Evolutionary conservation across 2,888 invertebrate species (phyloP).

Genomic region (Chloroclystis v-ata): DNA sequence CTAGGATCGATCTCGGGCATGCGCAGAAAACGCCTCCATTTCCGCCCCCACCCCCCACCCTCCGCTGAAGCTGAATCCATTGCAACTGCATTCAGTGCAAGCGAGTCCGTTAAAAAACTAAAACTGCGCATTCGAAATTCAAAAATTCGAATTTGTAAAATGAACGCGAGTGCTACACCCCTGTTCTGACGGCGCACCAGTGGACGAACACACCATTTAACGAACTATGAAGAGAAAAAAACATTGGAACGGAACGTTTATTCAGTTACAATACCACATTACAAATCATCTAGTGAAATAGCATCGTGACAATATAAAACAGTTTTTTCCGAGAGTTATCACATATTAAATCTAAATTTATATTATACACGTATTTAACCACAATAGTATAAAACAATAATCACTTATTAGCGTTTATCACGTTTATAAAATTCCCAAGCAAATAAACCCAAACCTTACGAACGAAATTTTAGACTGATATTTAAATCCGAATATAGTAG

Average conservation of each 20-base stretch:
- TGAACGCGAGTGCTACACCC: conserved; percentile 22
- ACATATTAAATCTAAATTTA: conserved; percentile 43
- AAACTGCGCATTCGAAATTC: conserved; percentile 22
- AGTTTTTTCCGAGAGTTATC: conserved; percentile 33
- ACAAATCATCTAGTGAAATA: conserved; percentile 52
- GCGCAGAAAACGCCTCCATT: conserved; percentile 51
- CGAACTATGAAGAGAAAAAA: conserved; percentile 75
- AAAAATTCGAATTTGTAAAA: conserved; percentile 21
- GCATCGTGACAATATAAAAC: conserved; percentile 57
- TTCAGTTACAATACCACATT: conserved; percentile 39
- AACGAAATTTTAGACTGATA: conserved; percentile 78
- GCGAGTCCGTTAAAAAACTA: conserved; percentile 51
- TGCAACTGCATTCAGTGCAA: conserved; percentile 77
- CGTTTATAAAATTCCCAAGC: conserved; percentile 56
- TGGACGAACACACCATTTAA: conserved; percentile 20
- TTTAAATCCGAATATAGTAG: conserved; percentile 62
- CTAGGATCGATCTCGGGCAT: conserved; percentile 72
- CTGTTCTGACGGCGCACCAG: conserved; percentile 20
- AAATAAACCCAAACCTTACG: conserved; percentile 69
- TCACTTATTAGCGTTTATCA: conserved; percentile 49
- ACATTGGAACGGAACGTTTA: conserved; percentile 46
- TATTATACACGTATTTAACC: conserved; percentile 63
- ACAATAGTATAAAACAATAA: conserved; percentile 53
- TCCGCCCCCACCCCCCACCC: conserved; percentile 49
- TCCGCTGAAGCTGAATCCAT: conserved; percentile 45